Base-by-base conservation (phyloP, 2,113 vertebrate genomes). In the Marmota flaviventris region DNA sequence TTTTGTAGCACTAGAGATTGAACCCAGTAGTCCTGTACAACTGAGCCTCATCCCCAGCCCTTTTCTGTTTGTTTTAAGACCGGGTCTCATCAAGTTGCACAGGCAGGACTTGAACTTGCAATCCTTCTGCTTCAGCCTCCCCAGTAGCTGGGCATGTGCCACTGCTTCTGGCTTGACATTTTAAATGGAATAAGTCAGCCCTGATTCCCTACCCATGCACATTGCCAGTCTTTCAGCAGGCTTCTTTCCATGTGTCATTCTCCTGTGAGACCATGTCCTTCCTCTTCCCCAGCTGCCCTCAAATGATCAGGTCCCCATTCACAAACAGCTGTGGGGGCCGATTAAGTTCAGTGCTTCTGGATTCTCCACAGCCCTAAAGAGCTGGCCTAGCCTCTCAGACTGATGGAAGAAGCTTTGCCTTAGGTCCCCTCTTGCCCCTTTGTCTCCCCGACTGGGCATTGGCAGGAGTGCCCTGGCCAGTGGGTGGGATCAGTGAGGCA, bases 221-320 rank as follows among this genome's bases (percentile, higher is more conserved):
- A 82, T 76, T 78, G 69, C 83, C 61, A 75, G 39, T 67, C 53
- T 89, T 75, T 79, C 51, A 76, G 32, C 63, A 95, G 56, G 72
- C 39, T 9, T 83, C 22, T 91, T 92, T 89, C 75, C 89, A 78
- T 84, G 61, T 96, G 56, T 94, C 93, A 90, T 98, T 97, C 96
- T 48, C 61, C 95, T 78, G 9, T 37, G 91, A 84, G 37, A 79
- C 78, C 37, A 1, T 85, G 76, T 95, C 81, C 76, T 65, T 81
- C 67, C 85, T 95, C 83, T 88, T 69, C 85, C 27, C 42, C 4
- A 25, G 51, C 37, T 82, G 65, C 42, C 83, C 77, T 89, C 85
- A 27, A 70, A 45, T 91, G 73, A 96, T 93, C 84, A 91, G 79
- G 81, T 34, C 85, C 48, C 78, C 27, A 67, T 82, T 98, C 93